phyloP scores from a whole-genome alignment of 2,113 vertebrate genomes.

The Opisthocomus hoazin region DNA sequence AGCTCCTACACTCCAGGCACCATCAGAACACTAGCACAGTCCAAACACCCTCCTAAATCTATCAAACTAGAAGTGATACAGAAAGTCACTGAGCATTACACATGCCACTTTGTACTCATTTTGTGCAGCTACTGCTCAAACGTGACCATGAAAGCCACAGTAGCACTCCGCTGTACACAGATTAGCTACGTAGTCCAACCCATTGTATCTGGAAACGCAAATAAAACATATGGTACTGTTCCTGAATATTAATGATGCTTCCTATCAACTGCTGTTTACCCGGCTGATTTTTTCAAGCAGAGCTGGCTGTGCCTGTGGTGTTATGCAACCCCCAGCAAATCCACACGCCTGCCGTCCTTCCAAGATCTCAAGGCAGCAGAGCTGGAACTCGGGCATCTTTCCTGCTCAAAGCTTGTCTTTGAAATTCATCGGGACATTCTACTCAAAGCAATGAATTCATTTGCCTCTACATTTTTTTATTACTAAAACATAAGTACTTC shows the following conservation, averaged over 20 bases:
- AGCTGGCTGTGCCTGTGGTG: not conserved
- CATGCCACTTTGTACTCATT: not conserved
- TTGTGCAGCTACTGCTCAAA: not conserved
- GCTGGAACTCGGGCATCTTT: not conserved
- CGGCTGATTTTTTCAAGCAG: not conserved
- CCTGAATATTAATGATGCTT: not conserved
- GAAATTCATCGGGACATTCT: not conserved
- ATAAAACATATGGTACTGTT: not conserved
- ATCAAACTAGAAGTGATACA: not conserved
- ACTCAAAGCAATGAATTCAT: not conserved
- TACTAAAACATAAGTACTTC: not conserved
- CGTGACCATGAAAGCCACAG: not conserved
- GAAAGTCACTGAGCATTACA: not conserved
- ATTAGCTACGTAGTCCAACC: not conserved
- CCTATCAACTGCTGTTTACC: not conserved
- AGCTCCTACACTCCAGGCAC: not conserved
- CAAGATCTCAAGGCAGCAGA: not conserved
- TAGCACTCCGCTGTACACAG: fast-evolving
- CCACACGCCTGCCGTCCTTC: not conserved
- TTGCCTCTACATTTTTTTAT: not conserved
- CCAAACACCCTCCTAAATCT: not conserved
- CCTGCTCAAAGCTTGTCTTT: not conserved
- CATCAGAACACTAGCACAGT: not conserved
- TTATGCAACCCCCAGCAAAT: constrained; percentile 44
- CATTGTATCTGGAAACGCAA: not conserved